A percentile compares a stretch with the other conserved stretches of the same genome.
Evolutionary conservation across 2,113 vertebrate genomes (phyloP).

Genomic region (Barnardius zonarius): DNA sequence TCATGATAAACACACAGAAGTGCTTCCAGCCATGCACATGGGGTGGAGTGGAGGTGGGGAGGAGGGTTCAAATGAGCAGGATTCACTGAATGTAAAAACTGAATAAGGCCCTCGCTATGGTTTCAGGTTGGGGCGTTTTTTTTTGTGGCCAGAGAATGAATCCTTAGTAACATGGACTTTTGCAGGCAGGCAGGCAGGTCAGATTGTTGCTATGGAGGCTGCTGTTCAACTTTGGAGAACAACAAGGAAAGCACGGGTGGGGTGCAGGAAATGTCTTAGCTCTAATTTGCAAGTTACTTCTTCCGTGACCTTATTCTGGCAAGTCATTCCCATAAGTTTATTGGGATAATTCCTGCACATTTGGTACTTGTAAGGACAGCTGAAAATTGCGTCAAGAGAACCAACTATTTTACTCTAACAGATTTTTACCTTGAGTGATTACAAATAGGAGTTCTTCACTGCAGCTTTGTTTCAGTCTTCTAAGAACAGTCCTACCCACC

Average conservation of each 20-base stretch:
- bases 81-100: conserved; percentile 24
- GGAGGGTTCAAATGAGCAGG: conserved; percentile 55
- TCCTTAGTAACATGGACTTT: conserved; percentile 19
- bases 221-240: conserved; percentile 55
- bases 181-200: conserved; percentile 51
- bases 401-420: neutral
- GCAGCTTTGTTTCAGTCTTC: neutral
- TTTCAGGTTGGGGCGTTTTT: neutral
- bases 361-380: conserved; percentile 18
- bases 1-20: conserved; percentile 51
- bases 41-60: conserved; percentile 35
- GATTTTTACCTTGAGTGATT: neutral
- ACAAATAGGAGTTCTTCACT: neutral
- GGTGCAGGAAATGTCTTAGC: conserved; percentile 54
- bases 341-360: conserved; percentile 44
- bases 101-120: neutral
- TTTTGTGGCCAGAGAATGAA: neutral
- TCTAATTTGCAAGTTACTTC: conserved; percentile 34
- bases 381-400: neutral
- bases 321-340: neutral
- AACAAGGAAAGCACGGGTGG: conserved; percentile 48
- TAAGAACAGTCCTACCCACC: neutral
- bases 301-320: conserved; percentile 51
- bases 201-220: conserved; percentile 53
- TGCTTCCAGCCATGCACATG: conserved; percentile 65